phyloP scores from a whole-genome alignment of 2,888 invertebrate genomes.

The Pteria penguin region DNA sequence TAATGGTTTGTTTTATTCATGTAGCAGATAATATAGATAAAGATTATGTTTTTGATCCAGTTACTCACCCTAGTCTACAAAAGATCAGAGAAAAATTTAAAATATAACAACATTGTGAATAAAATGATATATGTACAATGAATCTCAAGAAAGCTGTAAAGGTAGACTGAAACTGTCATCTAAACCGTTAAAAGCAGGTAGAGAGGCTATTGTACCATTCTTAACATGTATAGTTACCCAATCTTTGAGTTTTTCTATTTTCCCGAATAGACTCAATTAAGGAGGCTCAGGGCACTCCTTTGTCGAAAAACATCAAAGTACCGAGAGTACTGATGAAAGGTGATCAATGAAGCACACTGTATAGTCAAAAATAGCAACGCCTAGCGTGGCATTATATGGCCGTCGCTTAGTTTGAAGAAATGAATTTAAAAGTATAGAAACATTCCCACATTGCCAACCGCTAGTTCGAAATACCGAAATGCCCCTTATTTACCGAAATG shows the following conservation, averaged over 20 bases:
- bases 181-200: neutral
- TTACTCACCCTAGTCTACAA: neutral
- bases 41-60: neutral
- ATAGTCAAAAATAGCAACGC: too few relatives aligned
- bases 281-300: neutral
- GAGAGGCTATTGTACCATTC: neutral
- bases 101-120: neutral
- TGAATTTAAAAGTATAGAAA: too few relatives aligned
- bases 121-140: neutral
- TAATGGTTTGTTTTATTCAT: neutral
- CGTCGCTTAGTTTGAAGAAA: too few relatives aligned
- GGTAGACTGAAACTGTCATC: neutral
- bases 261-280: neutral
- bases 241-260: neutral
- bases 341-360: too few relatives aligned
- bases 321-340: neutral
- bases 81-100: neutral
- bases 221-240: neutral
- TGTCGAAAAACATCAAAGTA: neutral
- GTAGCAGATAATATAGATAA: neutral
- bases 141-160: neutral
- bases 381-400: too few relatives aligned
- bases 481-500: too few relatives aligned
- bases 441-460: too few relatives aligned
- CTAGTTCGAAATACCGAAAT: too few relatives aligned